Percentiles rank a stretch among this genome's conserved stretches.
phyloP scores from a whole-genome alignment of 2,797 vertebrate species.

The Trachops cirrhosus region DNA sequence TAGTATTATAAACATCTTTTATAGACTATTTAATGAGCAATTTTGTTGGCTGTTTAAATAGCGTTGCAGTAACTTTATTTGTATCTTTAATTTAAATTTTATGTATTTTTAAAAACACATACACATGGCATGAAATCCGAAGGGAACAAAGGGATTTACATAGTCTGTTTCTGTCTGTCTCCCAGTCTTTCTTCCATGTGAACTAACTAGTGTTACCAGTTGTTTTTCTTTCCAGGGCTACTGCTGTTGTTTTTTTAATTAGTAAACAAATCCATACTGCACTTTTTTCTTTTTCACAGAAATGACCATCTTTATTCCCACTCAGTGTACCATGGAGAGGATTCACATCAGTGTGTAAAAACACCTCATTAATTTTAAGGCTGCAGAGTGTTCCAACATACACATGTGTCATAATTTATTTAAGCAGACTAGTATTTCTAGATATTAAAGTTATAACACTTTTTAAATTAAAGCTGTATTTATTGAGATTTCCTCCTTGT shows the following conservation, averaged over 20 bases:
- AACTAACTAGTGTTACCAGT: not conserved
- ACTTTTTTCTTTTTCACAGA: not conserved
- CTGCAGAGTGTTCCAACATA: not conserved
- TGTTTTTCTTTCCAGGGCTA: not conserved
- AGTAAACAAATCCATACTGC: not conserved
- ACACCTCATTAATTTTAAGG: not conserved
- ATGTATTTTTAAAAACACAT: not conserved
- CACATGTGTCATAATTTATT: not conserved
- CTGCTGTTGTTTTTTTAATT: not conserved
- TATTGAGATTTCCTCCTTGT: not conserved
- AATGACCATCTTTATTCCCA: not conserved
- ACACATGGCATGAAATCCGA: not conserved
- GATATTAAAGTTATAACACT: not conserved
- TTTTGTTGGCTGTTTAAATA: not conserved
- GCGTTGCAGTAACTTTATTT: not conserved
- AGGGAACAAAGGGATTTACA: not conserved
- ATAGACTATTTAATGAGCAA: not conserved
- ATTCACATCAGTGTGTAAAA: not conserved
- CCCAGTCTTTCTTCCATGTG: not conserved
- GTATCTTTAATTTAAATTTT: not conserved
- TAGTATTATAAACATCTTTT: constrained; percentile 1
- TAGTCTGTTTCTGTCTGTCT: not conserved
- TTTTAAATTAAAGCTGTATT: not conserved
- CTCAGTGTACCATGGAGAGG: not conserved
- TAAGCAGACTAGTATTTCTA: not conserved